phyloP scores from a whole-genome alignment of 1,140 invertebrate species.

The Sitobion miscanthi region DNA sequence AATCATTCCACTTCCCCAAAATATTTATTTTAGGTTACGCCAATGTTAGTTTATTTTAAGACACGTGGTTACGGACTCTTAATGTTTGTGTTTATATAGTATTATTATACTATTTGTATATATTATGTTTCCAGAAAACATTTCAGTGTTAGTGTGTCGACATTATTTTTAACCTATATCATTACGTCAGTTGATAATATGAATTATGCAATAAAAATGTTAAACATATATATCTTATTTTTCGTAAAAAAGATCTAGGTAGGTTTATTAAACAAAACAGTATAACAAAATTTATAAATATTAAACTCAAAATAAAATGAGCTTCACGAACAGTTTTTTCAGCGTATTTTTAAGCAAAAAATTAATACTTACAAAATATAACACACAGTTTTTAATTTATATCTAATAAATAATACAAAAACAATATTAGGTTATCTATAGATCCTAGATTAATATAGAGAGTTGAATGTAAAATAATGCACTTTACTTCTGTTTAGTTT shows the following conservation, averaged over 20 bases:
- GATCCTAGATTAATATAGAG: not conserved
- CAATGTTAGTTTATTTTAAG: not conserved
- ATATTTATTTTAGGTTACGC: too few relatives aligned
- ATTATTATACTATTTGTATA: not conserved
- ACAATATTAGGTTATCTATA: not conserved
- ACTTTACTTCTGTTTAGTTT: not conserved
- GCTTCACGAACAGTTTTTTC: too few relatives aligned
- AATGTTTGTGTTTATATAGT: too few relatives aligned
- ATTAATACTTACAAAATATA: not conserved
- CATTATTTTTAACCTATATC: not conserved
- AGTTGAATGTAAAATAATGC: not conserved
- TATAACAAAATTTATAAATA: not conserved
- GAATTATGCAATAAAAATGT: not conserved
- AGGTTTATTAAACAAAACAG: not conserved
- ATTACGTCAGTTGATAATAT: not conserved
- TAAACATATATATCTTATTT: not conserved
- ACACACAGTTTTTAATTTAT: not conserved
- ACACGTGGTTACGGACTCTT: too few relatives aligned
- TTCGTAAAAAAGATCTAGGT: not conserved
- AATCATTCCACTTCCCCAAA: too few relatives aligned
- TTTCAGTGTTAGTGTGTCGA: not conserved
- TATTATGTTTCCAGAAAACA: not conserved
- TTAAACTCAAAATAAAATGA: too few relatives aligned
- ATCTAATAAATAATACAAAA: not conserved
- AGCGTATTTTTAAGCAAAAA: not conserved